Conservation (phyloP, 1,140 invertebrate species). For the Saccostrea cuccullata region DNA sequence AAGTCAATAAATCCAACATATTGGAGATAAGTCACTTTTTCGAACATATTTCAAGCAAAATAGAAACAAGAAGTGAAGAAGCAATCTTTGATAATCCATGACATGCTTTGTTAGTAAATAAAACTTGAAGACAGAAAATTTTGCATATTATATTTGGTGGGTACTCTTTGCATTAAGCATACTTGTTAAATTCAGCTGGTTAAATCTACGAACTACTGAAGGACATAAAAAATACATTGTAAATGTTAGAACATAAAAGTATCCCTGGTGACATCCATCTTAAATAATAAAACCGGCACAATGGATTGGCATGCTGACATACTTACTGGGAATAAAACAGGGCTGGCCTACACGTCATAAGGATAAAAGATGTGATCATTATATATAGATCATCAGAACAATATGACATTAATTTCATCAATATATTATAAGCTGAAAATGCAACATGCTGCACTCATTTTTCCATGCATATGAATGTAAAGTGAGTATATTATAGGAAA, state of each 20-base stretch:
- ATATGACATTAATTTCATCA: neutral
- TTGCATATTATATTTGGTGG: neutral
- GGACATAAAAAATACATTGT: neutral
- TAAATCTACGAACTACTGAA: neutral
- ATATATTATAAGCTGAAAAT: neutral
- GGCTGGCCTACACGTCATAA: conserved; percentile 23
- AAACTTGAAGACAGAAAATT: neutral
- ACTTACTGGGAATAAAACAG: conserved; percentile 27
- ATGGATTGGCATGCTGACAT: neutral
- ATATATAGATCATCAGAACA: neutral
- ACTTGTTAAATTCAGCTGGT: neutral
- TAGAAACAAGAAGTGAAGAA: neutral
- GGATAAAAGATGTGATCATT: neutral
- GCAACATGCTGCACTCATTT: neutral
- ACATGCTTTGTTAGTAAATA: conserved; percentile 9
- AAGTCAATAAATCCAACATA: too few relatives aligned
- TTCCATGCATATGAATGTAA: neutral
- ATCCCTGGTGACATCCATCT: neutral
- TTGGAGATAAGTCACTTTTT: too few relatives aligned
- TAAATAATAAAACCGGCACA: neutral
- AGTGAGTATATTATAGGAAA: neutral
- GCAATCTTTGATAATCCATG: neutral
- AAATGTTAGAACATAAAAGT: neutral
- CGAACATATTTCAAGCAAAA: neutral
- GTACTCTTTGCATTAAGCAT: neutral